Conservation (phyloP, 2,797 vertebrate genomes). For the Chromobotia macracanthus region DNA sequence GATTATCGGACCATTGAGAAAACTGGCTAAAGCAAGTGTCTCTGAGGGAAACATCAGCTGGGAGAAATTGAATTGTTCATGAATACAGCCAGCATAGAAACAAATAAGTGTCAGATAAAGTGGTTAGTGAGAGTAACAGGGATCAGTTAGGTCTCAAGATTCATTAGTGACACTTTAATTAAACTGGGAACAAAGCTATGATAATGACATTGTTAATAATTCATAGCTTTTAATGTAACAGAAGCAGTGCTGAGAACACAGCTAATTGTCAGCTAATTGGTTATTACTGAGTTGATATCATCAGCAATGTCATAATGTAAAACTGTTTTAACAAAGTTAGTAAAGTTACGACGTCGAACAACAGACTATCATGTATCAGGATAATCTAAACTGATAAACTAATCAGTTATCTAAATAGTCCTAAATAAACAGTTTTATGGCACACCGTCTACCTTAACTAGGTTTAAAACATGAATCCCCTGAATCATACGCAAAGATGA, state of each 20-base stretch:
- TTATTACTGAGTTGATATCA: constrained; percentile 71
- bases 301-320: constrained; percentile 68
- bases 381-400: too few species aligned
- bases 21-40: constrained; percentile 41
- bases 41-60: constrained; percentile 44
- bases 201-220: too few species aligned
- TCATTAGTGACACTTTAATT: constrained; percentile 61
- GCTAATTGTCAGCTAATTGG: constrained; percentile 67
- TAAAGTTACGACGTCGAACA: not conserved
- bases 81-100: constrained; percentile 47
- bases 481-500: too few species aligned
- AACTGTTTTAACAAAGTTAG: constrained; percentile 54
- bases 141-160: constrained; percentile 77
- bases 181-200: too few species aligned
- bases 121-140: constrained; percentile 65
- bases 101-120: constrained; percentile 66
- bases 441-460: too few species aligned
- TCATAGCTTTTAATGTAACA: too few species aligned
- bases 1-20: not conserved
- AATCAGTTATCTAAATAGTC: too few species aligned
- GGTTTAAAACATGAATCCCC: too few species aligned
- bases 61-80: constrained; percentile 54
- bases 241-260: constrained; percentile 50
- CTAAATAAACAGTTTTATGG: too few species aligned
- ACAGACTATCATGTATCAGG: constrained; percentile 18